A percentile compares a stretch with the other conserved stretches of the same genome.
Conservation (phyloP, 1,140 invertebrate genomes). For the Pomacea maculata region DNA sequence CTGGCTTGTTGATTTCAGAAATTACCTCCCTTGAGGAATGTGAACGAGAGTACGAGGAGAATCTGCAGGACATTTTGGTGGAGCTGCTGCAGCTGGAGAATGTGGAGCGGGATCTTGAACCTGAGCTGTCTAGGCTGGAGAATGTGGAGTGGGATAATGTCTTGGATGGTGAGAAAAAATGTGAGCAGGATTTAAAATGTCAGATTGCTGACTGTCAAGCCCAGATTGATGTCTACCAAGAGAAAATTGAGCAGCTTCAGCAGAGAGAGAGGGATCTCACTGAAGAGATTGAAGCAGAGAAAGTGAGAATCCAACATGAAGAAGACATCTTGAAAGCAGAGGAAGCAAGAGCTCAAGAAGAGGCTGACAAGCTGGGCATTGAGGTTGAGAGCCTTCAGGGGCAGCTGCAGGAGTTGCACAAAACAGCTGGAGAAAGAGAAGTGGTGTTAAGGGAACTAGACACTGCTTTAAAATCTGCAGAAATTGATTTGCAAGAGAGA, state of each 20-base stretch:
- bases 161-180: slow-evolving; percentile 81
- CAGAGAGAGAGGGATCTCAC: slow-evolving; percentile 75
- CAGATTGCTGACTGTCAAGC: slow-evolving; percentile 84
- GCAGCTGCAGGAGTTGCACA: slow-evolving; percentile 67
- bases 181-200: slow-evolving; percentile 82
- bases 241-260: slow-evolving; percentile 71
- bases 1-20: not conserved
- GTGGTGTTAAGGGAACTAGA: slow-evolving; percentile 27
- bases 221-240: slow-evolving; percentile 87
- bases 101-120: slow-evolving; percentile 80
- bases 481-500: slow-evolving; percentile 56
- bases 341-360: slow-evolving; percentile 70
- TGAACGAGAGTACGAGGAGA: slow-evolving; percentile 83
- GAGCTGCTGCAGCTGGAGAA: slow-evolving; percentile 80
- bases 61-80: slow-evolving; percentile 83
- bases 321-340: slow-evolving; percentile 40
- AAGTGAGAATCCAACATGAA: slow-evolving; percentile 54
- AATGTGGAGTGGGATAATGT: slow-evolving; percentile 73
- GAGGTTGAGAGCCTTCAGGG: slow-evolving; percentile 84
- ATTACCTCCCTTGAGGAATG: slow-evolving; percentile 86
- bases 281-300: slow-evolving; percentile 80
- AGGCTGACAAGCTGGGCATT: slow-evolving; percentile 78
- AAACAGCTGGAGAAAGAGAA: slow-evolving; percentile 69
- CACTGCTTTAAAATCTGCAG: slow-evolving; percentile 78
- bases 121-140: slow-evolving; percentile 72